These are phyloP conservation scores for Seira ritae DNA, from an alignment of 2,888 invertebrate species.

Conservation along the genomic window DNA sequence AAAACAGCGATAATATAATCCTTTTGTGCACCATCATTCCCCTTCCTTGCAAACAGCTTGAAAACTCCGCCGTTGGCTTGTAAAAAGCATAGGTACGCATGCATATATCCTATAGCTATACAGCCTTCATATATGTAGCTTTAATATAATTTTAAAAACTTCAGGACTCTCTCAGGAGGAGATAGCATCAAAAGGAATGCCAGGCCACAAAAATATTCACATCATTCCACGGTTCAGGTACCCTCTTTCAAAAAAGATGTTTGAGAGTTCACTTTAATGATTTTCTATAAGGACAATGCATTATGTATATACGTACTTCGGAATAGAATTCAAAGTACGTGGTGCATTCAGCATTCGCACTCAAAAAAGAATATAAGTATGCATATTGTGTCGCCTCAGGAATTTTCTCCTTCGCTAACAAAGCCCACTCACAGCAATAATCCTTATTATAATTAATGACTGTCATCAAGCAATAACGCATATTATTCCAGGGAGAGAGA, in stretches of 20 bases:
- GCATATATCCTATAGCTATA: too few species aligned
- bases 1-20: conserved; percentile 20
- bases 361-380: conserved; percentile 2
- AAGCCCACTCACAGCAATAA: conserved; percentile 25
- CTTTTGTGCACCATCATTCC: conserved; percentile 1
- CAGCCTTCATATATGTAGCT: too few species aligned
- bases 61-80: too few species aligned
- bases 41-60: background rate
- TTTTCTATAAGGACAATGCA: background rate
- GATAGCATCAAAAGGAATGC: conserved; percentile 7
- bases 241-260: background rate
- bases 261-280: background rate
- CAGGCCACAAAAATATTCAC: conserved; percentile 7
- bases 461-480: conserved; percentile 37
- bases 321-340: background rate
- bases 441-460: conserved; percentile 46
- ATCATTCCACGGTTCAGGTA: background rate
- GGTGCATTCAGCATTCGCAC: background rate
- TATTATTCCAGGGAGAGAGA: conserved; percentile 20
- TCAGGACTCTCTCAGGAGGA: conserved; percentile 1
- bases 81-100: too few species aligned
- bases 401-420: conserved; percentile 22
- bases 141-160: too few species aligned
- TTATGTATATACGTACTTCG: too few species aligned
- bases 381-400: conserved; percentile 33